Evolutionary conservation across 2,797 vertebrate species (phyloP), one percentile per base, ranked within the genome.

Genomic region (Catamblyrhynchus diadema): DNA sequence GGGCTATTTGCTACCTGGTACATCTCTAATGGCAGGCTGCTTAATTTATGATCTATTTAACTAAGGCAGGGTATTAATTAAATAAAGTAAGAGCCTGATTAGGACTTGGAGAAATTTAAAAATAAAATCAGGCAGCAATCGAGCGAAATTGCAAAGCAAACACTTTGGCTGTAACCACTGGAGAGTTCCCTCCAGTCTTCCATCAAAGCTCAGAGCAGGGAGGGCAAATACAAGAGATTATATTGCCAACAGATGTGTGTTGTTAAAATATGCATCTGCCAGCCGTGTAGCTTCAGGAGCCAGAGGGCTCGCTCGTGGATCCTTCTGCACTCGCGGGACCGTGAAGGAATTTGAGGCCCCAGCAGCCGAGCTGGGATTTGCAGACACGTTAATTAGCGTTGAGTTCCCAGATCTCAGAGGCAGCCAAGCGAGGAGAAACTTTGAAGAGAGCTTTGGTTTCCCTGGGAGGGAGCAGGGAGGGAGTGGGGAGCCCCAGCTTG

Each of bases 41-140:
- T 94, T 97, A 97, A 98, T 98, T 98, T 97, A 98, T 97, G 94
- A 97, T 96, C 92, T 98, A 91, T 98, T 98, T 98, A 97, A 96
- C 97, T 94, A 97, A 97, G 97, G 96, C 60, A 69, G 93, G 94
- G 96, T 97, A 98, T 98, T 98, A 98, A 98, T 98, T 98, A 98
- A 98, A 98, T 97, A 98, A 97, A 98, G 95, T 90, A 92, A 95
- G 95, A 96, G 95, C 83, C 94, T 98, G 97, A 97, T 97, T 97
- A 98, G 97, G 95, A 97, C 96, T 97, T 77, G 91, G 19, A 90
- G 94, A 95, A 95, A 97, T 79, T 91, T 88, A 92, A 98, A 97
- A 95, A 91, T 92, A 90, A 95, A 96, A 96, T 96, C 94, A 97
- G 95, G 93, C 93, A 81, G 97, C 92, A 88, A 94, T 89, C 23